Percentiles rank a stretch among this genome's conserved stretches.
phyloP scores from a whole-genome alignment of 2,888 invertebrate genomes.

The Embidobia sp. region DNA sequence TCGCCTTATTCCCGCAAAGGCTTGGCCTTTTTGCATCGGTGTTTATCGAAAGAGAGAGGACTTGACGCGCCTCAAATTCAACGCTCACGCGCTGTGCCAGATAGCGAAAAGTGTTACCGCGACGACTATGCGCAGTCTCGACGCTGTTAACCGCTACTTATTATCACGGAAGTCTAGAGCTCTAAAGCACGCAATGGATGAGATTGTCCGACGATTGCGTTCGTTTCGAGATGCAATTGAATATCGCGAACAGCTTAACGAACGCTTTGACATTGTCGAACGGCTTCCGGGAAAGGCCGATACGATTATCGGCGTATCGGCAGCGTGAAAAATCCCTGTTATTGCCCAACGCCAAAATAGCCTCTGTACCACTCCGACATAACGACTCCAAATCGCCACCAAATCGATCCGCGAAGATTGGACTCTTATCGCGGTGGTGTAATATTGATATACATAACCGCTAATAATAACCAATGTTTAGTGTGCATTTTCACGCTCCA shows the following conservation, averaged over 20 bases:
- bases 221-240: conserved; percentile 18
- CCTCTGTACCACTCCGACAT: too few species aligned
- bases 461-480: conserved; percentile 28
- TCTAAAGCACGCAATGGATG: conserved; percentile 41
- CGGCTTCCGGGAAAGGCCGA: conserved; percentile 37
- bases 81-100: conserved; percentile 45
- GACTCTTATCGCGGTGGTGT: too few species aligned
- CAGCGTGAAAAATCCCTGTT: too few species aligned
- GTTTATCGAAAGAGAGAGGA: conserved; percentile 49
- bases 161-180: conserved; percentile 47
- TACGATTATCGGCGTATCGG: too few species aligned
- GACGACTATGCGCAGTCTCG: conserved; percentile 17
- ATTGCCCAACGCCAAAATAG: too few species aligned
- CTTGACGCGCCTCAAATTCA: conserved; percentile 2
- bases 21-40: conserved; percentile 22
- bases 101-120: conserved; percentile 52
- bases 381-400: too few species aligned
- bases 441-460: too few species aligned
- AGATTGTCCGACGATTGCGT: conserved; percentile 34
- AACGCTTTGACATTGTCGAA: conserved; percentile 34
- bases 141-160: conserved; percentile 20
- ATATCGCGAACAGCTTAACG: conserved; percentile 29
- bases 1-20: conserved; percentile 20
- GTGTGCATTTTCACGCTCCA: too few species aligned
- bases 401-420: too few species aligned